Percentiles rank a stretch among this genome's conserved stretches.
phyloP scores from a whole-genome alignment of 2,888 invertebrate species.

The Charanyca ferruginea region DNA sequence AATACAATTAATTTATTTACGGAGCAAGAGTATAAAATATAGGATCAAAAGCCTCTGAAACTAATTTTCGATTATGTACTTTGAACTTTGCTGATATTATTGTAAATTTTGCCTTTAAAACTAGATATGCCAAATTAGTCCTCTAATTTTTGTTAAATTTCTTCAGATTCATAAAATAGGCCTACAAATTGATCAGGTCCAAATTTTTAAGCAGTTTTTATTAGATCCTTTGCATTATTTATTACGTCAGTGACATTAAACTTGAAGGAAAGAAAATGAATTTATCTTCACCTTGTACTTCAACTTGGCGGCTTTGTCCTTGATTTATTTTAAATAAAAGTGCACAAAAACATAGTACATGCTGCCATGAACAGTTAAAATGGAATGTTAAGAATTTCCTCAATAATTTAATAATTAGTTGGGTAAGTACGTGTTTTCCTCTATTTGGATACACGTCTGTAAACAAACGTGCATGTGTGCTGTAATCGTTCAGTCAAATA shows the following conservation, averaged over 20 bases:
- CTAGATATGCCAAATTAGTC: neutral
- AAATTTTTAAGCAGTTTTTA: neutral
- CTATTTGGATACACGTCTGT: conserved; percentile 32
- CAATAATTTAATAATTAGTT: conserved; percentile 42
- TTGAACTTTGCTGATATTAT: neutral
- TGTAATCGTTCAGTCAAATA: conserved; percentile 24
- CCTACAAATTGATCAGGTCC: neutral
- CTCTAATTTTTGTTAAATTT: conserved; percentile 1
- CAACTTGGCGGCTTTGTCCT: conserved; percentile 20
- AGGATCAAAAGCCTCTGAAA: neutral
- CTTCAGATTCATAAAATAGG: neutral
- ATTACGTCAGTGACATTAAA: conserved; percentile 1
- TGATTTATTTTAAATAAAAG: conserved; percentile 19
- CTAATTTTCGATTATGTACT: conserved; percentile 1
- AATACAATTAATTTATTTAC: neutral
- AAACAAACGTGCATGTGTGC: conserved; percentile 16
- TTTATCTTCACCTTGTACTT: conserved; percentile 31
- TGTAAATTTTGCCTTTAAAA: neutral
- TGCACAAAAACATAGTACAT: conserved; percentile 19
- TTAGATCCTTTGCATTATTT: neutral
- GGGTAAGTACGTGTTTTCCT: conserved; percentile 26
- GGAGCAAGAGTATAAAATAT: neutral
- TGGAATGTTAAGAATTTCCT: conserved; percentile 45
- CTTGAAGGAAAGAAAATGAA: conserved; percentile 12
- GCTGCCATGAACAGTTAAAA: conserved; percentile 29